Evolutionary conservation across 2,797 vertebrate species (phyloP), one percentile per base, ranked within the genome.

Genomic region (Schizopygopsis pylzovi): DNA sequence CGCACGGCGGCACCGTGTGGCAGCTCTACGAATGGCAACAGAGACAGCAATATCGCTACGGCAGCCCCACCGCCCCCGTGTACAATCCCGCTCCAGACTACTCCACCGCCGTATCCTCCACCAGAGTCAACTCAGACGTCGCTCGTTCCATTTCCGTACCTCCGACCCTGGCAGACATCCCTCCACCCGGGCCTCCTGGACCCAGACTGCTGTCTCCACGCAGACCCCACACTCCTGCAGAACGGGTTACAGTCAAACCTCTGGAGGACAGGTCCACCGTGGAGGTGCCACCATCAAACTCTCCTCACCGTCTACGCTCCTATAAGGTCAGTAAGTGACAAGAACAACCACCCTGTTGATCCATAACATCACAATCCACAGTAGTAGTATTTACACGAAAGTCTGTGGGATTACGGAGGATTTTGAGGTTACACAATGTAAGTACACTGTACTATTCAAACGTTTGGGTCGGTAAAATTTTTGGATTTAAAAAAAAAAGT

Each of bases 11-110:
- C 88, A 97, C 96, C 0, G 96, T 97, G 59, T 98, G 96, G 97
- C 97, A 98, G 91, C 95, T 99, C 0, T 99, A 97, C 0, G 98
- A 99, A 91, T 99, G 98, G 98, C 98, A 99, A 93, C 98, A 99
- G 94, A 94, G 98, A 16, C 98, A 98, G 90, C 97, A 97, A 85
- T 99, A 95, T 91, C 97, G 98, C 4, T 97, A 98, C 0, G 98
- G 97, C 90, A 99, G 97, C 91, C 97, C 98, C 86, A 98, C 98
- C 0, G 98, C 97, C 0, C 97, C 97, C 0, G 92, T 98, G 68
- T 96, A 97, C 77, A 93, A 93, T 0, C 94, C 96, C 0, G 96
- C 96, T 15, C 96, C 97, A 0, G 97, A 98, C 76, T 95, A 97
- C 86, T 90, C 95, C 0, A 97, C 96, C 39, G 96, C 96, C 13